Percentiles rank a stretch among this genome's conserved stretches.
These are phyloP conservation scores for Steinernema carpocapsae DNA, from an alignment of 2,888 invertebrate species.

Conservation along the genomic window DNA sequence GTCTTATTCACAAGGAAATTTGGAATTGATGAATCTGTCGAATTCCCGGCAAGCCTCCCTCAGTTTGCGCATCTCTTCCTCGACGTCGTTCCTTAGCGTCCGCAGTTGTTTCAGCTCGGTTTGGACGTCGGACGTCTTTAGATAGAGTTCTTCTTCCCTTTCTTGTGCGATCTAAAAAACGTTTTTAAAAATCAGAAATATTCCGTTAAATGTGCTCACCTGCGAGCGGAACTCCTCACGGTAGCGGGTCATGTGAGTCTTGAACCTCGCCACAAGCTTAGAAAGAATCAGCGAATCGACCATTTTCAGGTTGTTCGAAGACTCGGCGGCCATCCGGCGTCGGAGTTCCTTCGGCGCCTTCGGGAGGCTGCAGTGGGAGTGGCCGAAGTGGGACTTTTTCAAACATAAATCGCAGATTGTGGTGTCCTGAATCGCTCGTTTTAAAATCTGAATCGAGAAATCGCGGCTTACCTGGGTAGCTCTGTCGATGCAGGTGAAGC, in stretches of 20 bases:
- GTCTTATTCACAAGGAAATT: neutral
- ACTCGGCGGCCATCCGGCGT: neutral
- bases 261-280: conserved; percentile 1
- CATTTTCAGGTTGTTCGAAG: conserved; percentile 4
- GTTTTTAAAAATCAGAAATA: neutral
- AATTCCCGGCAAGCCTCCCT: neutral
- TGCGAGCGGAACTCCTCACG: conserved; percentile 19
- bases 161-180: neutral
- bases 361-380: conserved; percentile 4
- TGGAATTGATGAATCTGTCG: neutral
- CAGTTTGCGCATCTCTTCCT: conserved; percentile 15
- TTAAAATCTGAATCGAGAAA: neutral
- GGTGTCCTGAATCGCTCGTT: neutral
- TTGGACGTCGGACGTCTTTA: neutral
- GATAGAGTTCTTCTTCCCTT: neutral
- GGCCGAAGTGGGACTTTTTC: conserved; percentile 5
- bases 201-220: neutral
- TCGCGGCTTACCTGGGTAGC: neutral
- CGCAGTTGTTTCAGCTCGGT: neutral
- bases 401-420: neutral
- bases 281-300: conserved; percentile 4
- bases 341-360: conserved; percentile 15
- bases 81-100: neutral
- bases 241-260: conserved; percentile 12
- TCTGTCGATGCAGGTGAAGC: conserved; percentile 20